phyloP scores from a whole-genome alignment of 2,888 invertebrate genomes.

The Smittia sp. region DNA sequence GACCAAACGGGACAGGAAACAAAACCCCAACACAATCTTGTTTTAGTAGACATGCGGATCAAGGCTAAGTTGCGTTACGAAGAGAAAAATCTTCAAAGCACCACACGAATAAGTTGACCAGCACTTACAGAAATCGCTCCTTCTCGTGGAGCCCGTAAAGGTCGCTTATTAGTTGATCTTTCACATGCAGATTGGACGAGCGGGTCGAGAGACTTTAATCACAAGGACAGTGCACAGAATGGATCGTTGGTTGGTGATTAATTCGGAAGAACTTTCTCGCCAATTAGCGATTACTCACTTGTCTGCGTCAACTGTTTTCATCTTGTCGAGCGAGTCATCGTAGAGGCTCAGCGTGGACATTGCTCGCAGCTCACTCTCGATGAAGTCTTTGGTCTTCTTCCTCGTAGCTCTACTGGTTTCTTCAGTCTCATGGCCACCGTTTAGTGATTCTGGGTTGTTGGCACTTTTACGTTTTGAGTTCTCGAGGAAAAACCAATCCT shows the following conservation, averaged over 20 bases:
- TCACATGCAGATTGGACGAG: background rate
- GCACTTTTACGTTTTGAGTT: background rate
- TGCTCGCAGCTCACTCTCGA: constrained; percentile 54
- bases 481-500: constrained; percentile 27
- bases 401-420: background rate
- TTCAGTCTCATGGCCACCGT: background rate
- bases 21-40: background rate
- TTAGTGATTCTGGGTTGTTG: background rate
- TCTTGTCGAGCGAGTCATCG: constrained; percentile 56
- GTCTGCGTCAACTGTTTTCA: constrained; percentile 60
- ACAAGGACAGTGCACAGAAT: no score
- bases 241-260: background rate
- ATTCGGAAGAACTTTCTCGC: constrained; percentile 7
- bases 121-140: constrained; percentile 31
- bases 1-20: background rate
- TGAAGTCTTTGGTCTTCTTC: constrained; percentile 22
- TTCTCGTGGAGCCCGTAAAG: constrained; percentile 24
- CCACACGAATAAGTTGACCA: background rate
- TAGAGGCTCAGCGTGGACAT: constrained; percentile 61
- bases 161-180: constrained; percentile 30
- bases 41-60: constrained; percentile 6
- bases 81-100: background rate
- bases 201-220: constrained; percentile 15
- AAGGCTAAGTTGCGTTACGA: background rate
- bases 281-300: constrained; percentile 51